Evolutionary conservation across 2,888 invertebrate species (phyloP), one percentile per base, ranked within the genome.

Genomic region (Apoda limacodes): DNA sequence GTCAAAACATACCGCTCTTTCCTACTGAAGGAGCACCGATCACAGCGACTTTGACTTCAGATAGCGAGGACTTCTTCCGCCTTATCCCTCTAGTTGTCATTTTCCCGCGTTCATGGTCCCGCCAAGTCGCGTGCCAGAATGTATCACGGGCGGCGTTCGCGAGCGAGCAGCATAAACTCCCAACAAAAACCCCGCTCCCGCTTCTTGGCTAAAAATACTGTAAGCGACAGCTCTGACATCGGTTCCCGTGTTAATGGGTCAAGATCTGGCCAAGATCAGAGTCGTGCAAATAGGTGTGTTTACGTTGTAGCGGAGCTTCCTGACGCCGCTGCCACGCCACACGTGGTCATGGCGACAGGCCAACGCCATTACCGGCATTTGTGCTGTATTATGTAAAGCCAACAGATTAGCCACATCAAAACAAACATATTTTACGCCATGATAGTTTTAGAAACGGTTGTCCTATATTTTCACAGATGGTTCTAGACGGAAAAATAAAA

Each of bases 21-120:
- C 95, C 95, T 43, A 95, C 95, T 42, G 90, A 89, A 9, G 93
- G 91, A 34, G 92, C 92, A 33, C 95, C 95, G 45, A 95, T 83
- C 48, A 95, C 92, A 22, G 92, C 93, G 51, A 95, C 89, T 83
- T 95, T 95, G 45, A 95, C 90, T 81, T 95, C 94, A 38, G 91
- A 88, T 42, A 94, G 82, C 48, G 92, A 90, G 24, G 93, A 93
- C 74, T 95, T 95, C 82, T 94, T 95, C 52, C 93, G 85, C 48
- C 93, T 83, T 46, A 94, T 92, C 26, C 90, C 92, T 53, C 92
- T 86, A 46, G 91, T 87, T 52, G 91, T 86, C 88, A 88, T 88
- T 49, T 51, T 65, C 46, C 43, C 55, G 52, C 46, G 46, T 35
- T 49, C 55, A 52, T 49, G 38, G 42, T 46, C 28, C 39, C 42